Conservation (phyloP, 2,888 invertebrate species). For the Limenitis camilla region DNA sequence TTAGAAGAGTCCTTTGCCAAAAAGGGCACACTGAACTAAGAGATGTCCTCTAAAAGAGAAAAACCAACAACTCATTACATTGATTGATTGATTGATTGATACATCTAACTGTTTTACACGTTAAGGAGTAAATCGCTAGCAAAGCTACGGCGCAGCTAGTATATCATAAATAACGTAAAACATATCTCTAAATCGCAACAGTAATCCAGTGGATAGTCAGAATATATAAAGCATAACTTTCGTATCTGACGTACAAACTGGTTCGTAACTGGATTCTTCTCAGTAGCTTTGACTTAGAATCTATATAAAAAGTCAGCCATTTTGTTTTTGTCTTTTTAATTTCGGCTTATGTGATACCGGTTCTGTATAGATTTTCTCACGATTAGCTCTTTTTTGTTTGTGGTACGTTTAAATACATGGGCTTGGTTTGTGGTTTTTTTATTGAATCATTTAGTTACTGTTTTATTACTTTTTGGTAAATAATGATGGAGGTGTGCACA, state of each 20-base stretch:
- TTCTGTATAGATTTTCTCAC: slow-evolving; percentile 14
- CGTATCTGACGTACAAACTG: slow-evolving; percentile 55
- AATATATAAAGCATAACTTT: slow-evolving; percentile 42
- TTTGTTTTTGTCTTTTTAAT: slow-evolving; percentile 14
- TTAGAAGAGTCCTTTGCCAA: too few relatives aligned
- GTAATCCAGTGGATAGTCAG: neutral
- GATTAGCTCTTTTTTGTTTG: slow-evolving; percentile 12
- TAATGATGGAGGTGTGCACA: too few relatives aligned
- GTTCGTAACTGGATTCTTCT: slow-evolving; percentile 54
- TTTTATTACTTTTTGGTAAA: too few relatives aligned
- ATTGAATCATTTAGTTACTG: neutral
- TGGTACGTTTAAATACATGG: slow-evolving; percentile 1
- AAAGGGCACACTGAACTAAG: too few relatives aligned
- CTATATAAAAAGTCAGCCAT: slow-evolving; percentile 22
- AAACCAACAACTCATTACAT: too few relatives aligned
- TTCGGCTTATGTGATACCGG: slow-evolving; percentile 14
- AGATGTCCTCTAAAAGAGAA: too few relatives aligned
- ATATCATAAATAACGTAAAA: neutral
- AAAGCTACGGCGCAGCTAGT: too few relatives aligned
- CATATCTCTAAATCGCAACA: neutral
- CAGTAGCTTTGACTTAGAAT: slow-evolving; percentile 39
- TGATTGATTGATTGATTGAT: too few relatives aligned
- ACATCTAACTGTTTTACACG: too few relatives aligned
- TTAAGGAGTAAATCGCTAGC: too few relatives aligned
- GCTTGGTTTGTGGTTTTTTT: neutral